Evolutionary conservation across 2,888 invertebrate genomes (phyloP), one percentile per base, ranked within the genome.

Genomic region (Epirrhoe alternata): DNA sequence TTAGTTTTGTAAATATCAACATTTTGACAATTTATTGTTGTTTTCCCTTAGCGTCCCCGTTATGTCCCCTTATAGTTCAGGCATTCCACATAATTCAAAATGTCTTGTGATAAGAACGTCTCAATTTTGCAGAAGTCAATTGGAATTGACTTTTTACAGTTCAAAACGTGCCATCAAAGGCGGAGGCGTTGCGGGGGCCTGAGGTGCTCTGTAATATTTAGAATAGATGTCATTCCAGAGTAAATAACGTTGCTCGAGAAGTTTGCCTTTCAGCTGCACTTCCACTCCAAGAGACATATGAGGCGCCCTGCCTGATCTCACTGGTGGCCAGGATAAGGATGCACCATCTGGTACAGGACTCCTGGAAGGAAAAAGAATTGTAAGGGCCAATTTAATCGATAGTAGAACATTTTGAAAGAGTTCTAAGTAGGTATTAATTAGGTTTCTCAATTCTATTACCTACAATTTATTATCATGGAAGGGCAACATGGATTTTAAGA

Each of bases 161-260:
- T 35, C 35, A 35, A 35, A 10, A 35, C 10, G 35, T 35, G 35
- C 3, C 35, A 8, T 35, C 4, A 42, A 7, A 38, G 35, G 38
- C 12, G 12, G 38, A 52, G 54, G 71, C 5, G 31, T 10, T 1
- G 73, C 65, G 0, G 85, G 85, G 0, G 84, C 71, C 10, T 72
- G 64, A 1, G 86, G 84, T 0, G 63, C 66, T 5, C 73, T 71
- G 55, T 85, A 86, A 63, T 84, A 73, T 49, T 66, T 74, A 6
- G 77, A 70, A 57, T 86, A 87, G n/a, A 87, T 77, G 1, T 70
- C 62, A 24, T 85, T 80, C 86, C 87, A 86, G 64, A 86, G 79
- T 0, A 45, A 55, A 3, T 71, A 70, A 2, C 83, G 74, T 17
- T 78, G 66, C 24, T 74, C 69, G 31, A 83, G 38, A 42, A 81